Evolutionary conservation across 1,140 invertebrate species (phyloP).

Genomic region (Calephelis nemesis): DNA sequence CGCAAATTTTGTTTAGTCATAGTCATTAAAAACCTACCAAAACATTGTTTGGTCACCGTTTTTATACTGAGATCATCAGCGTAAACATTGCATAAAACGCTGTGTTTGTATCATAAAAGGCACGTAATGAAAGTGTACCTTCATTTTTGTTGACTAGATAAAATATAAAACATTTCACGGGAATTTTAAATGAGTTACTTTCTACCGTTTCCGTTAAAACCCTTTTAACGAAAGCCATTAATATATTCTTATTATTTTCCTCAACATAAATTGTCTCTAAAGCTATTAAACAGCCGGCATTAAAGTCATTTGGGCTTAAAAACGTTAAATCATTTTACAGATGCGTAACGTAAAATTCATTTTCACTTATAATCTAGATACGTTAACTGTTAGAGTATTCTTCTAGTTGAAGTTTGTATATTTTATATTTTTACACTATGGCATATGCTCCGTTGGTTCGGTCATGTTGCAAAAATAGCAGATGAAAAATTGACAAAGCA

Average conservation of each 20-base stretch:
- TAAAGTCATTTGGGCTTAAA: slow-evolving; percentile 4
- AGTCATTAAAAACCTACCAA: too few species aligned
- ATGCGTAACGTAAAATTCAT: background rate
- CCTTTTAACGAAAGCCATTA: slow-evolving; percentile 23
- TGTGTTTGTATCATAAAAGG: background rate
- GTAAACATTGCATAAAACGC: background rate
- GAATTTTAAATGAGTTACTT: slow-evolving; percentile 18
- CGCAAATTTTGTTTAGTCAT: too few species aligned
- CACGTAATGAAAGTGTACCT: background rate
- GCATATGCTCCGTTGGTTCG: too few species aligned
- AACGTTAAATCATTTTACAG: background rate
- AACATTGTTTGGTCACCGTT: too few species aligned
- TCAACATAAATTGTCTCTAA: slow-evolving; percentile 16
- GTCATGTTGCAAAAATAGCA: too few species aligned
- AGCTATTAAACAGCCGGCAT: slow-evolving; percentile 6
- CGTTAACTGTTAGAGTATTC: too few species aligned
- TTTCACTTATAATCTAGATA: too few species aligned
- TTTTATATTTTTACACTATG: too few species aligned
- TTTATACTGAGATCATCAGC: too few species aligned
- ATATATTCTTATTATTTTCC: slow-evolving; percentile 20
- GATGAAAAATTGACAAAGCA: too few species aligned
- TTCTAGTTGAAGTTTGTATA: too few species aligned
- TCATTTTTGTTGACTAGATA: slow-evolving; percentile 15
- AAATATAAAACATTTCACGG: slow-evolving; percentile 16
- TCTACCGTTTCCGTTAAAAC: slow-evolving; percentile 15